Conservation (phyloP, 2,888 invertebrate genomes). For the Spisula solida region DNA sequence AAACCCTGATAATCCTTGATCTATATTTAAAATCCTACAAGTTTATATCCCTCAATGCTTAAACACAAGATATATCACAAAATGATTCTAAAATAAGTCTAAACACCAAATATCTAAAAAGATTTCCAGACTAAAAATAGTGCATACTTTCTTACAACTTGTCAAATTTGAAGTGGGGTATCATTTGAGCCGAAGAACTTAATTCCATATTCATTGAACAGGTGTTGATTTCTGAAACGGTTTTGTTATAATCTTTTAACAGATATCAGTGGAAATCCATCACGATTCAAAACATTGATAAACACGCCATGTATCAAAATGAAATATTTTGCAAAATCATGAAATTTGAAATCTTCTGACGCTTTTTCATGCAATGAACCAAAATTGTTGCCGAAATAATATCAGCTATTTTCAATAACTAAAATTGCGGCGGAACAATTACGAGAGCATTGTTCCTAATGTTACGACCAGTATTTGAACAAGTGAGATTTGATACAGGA, state of each 20-base stretch:
- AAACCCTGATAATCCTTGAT: not conserved
- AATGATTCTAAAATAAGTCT: not conserved
- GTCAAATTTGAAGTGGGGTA: not conserved
- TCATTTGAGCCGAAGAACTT: not conserved
- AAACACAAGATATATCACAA: not conserved
- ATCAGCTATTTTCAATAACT: too few relatives aligned
- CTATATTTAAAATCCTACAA: not conserved
- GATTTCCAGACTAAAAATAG: conserved; percentile 16
- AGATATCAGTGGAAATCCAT: not conserved
- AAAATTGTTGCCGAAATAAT: too few relatives aligned
- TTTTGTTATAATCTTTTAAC: not conserved
- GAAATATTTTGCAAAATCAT: not conserved
- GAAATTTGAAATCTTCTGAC: not conserved
- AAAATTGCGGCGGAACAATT: too few relatives aligned
- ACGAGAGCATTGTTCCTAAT: not conserved
- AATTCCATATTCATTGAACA: not conserved
- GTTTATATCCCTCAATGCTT: not conserved
- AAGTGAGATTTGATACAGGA: not conserved
- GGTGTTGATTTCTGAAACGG: not conserved
- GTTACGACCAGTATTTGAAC: not conserved
- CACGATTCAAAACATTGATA: conserved; percentile 3
- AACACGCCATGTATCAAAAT: not conserved
- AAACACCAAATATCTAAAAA: conserved; percentile 20
- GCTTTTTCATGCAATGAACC: too few relatives aligned
- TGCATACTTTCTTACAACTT: not conserved